These are phyloP conservation scores for Lamellibrachia columna DNA, from an alignment of 2,888 invertebrate species.

Conservation along the genomic window DNA sequence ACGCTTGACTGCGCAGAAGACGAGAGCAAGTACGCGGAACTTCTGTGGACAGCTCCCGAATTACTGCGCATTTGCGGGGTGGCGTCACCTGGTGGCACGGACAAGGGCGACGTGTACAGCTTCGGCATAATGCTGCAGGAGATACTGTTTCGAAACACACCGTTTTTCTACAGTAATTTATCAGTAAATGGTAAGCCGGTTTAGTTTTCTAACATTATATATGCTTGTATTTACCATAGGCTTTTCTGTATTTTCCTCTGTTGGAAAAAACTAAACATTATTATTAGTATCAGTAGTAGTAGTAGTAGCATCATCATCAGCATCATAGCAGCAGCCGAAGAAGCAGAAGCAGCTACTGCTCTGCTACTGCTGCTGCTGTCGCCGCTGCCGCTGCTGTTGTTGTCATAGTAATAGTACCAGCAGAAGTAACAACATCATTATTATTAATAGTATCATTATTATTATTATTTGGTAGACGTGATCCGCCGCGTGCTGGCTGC, in stretches of 20 bases:
- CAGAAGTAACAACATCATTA: too few species aligned
- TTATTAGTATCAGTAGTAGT: too few species aligned
- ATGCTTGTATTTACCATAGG: too few species aligned
- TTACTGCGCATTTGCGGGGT: slow-evolving; percentile 45
- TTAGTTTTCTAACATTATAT: not conserved
- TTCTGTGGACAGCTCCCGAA: slow-evolving; percentile 62
- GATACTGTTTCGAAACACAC: slow-evolving; percentile 42
- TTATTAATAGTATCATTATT: not conserved
- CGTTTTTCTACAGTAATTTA: slow-evolving; percentile 5
- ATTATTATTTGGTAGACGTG: slow-evolving; percentile 34
- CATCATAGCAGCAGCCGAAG: too few species aligned
- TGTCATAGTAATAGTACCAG: too few species aligned
- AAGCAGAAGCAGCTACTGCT: too few species aligned
- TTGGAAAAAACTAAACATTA: too few species aligned
- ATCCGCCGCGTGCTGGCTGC: slow-evolving; percentile 43
- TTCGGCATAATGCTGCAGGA: slow-evolving; percentile 58
- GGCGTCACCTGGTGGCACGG: slow-evolving; percentile 50
- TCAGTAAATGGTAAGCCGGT: not conserved
- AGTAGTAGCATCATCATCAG: too few species aligned
- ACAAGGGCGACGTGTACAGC: slow-evolving; percentile 61
- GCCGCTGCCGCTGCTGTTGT: too few species aligned
- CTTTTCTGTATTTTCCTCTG: too few species aligned
- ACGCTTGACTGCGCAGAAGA: not conserved
- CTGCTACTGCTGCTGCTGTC: too few species aligned
- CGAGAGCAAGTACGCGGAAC: not conserved